Conservation (phyloP, 2,888 invertebrate species). For the Epiblema foenella region DNA sequence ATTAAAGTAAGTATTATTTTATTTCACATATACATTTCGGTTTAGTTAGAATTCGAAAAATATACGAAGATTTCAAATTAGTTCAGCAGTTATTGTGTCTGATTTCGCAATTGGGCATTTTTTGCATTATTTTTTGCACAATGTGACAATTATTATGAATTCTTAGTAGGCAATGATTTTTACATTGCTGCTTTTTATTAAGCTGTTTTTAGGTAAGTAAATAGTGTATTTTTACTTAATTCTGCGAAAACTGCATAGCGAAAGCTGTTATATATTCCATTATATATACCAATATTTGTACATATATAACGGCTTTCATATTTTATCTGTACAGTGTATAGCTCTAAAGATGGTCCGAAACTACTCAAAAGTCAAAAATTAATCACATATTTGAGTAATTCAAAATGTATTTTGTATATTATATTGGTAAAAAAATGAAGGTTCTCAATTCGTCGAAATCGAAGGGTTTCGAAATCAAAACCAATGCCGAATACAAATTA, state of each 20-base stretch:
- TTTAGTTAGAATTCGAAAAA: background rate
- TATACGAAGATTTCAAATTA: background rate
- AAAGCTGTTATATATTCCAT: background rate
- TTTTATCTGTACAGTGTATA: no score
- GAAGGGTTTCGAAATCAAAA: background rate
- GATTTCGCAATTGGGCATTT: background rate
- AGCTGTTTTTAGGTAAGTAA: background rate
- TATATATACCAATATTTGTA: no score
- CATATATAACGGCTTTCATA: no score
- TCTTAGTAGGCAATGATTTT: background rate
- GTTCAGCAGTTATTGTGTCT: background rate
- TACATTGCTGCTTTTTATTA: background rate
- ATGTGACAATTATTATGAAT: background rate
- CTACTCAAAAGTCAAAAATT: no score
- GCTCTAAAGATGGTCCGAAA: no score
- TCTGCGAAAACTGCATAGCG: background rate
- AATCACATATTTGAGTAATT: no score
- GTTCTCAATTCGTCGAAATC: background rate
- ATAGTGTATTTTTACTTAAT: background rate
- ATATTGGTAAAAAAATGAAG: no score
- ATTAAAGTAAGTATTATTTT: constrained; percentile 16
- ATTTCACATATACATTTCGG: background rate
- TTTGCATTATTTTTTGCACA: background rate
- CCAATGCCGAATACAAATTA: constrained; percentile 21
- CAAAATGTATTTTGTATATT: no score